Conservation (phyloP, 2,113 vertebrate species). For the Leucopsar rothschildi region DNA sequence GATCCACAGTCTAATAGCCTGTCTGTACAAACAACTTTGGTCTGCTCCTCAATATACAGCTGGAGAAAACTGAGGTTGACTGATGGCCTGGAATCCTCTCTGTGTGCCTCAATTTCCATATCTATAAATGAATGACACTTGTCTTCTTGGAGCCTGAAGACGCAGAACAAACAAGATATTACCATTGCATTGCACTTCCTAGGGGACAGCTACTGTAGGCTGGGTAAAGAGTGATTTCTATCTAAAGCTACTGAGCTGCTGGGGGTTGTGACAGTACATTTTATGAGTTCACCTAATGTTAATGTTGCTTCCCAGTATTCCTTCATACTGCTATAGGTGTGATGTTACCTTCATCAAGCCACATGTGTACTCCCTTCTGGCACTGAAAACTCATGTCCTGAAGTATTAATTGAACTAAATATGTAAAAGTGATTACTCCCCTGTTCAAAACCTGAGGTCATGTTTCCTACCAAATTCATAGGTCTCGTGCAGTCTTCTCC, state of each 20-base stretch:
- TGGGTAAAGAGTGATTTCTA: neutral
- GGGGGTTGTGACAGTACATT: neutral
- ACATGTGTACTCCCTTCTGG: accelerated
- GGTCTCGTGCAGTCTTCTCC: neutral
- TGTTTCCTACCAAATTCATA: neutral
- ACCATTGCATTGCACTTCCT: neutral
- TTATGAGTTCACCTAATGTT: neutral
- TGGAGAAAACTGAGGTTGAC: neutral
- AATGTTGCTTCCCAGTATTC: neutral
- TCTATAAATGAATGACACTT: neutral
- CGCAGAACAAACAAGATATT: neutral
- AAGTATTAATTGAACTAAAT: neutral
- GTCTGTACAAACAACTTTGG: neutral
- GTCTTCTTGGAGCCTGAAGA: neutral
- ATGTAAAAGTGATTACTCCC: neutral
- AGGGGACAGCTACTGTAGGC: neutral
- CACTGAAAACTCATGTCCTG: neutral
- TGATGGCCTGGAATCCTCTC: neutral
- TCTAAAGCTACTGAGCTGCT: neutral
- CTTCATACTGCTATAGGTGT: neutral
- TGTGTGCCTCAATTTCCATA: neutral
- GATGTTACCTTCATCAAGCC: neutral
- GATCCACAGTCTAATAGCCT: neutral
- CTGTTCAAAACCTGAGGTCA: neutral
- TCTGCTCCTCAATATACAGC: neutral